phyloP scores from a whole-genome alignment of 1,140 invertebrate genomes.

The Rhopalosiphum padi region DNA sequence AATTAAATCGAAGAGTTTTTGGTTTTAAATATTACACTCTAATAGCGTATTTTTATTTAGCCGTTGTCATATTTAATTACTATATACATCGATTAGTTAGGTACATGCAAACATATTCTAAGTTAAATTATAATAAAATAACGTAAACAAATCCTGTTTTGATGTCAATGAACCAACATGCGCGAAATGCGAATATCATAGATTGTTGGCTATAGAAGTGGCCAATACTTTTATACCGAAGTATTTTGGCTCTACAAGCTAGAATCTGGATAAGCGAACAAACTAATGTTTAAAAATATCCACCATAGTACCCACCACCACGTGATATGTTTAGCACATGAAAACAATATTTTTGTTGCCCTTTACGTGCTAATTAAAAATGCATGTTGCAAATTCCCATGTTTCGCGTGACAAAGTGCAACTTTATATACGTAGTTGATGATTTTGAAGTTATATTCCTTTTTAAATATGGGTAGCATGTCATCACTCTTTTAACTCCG shows the following conservation, averaged over 20 bases:
- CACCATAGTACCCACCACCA: neutral
- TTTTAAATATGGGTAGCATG: neutral
- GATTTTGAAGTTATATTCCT: neutral
- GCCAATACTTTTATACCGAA: neutral
- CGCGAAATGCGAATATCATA: neutral
- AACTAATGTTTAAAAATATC: neutral
- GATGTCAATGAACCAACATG: neutral
- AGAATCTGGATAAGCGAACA: neutral
- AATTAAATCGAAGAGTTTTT: no score
- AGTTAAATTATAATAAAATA: neutral
- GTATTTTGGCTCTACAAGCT: neutral
- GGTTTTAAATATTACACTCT: neutral
- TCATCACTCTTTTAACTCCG: neutral
- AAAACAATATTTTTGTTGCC: neutral
- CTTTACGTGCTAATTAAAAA: neutral
- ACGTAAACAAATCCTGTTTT: neutral
- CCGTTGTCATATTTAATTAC: neutral
- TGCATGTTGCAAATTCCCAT: neutral
- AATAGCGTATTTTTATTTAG: neutral
- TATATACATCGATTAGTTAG: neutral
- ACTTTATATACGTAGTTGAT: neutral
- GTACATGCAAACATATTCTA: neutral
- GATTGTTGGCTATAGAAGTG: neutral
- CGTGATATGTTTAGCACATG: neutral
- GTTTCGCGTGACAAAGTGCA: neutral